Evolutionary conservation across 2,888 invertebrate genomes (phyloP).

Genomic region (Hydropsyche betteni): DNA sequence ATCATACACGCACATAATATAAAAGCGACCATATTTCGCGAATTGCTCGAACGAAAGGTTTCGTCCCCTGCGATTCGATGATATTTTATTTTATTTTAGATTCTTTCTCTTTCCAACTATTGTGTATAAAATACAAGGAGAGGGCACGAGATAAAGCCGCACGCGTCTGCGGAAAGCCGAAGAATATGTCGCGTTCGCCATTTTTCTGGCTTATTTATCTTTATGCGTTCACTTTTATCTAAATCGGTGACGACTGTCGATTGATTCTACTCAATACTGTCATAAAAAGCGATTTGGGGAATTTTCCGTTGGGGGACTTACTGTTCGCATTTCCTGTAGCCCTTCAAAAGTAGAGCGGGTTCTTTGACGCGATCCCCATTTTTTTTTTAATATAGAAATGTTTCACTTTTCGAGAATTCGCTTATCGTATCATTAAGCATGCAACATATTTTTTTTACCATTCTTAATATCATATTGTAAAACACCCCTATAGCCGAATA

Average conservation of each 20-base stretch:
- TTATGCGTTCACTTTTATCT: constrained; percentile 51
- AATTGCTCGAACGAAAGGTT: constrained; percentile 46
- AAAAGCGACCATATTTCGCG: constrained; percentile 41
- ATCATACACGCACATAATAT: constrained; percentile 25
- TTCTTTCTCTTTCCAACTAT: neutral
- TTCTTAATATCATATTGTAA: too few relatives aligned
- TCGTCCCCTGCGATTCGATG: constrained; percentile 34
- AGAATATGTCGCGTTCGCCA: constrained; percentile 51
- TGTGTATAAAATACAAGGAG: neutral
- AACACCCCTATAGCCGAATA: too few relatives aligned
- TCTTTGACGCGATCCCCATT: neutral
- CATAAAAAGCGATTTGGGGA: constrained; percentile 44
- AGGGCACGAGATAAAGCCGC: neutral
- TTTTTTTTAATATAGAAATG: neutral
- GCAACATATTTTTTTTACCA: too few relatives aligned
- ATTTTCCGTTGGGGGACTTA: constrained; percentile 5
- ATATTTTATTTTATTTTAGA: constrained; percentile 10
- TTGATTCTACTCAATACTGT: constrained; percentile 49
- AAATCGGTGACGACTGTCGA: constrained; percentile 52
- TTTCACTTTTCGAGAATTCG: constrained; percentile 1
- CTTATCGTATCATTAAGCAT: too few relatives aligned
- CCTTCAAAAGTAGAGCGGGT: neutral
- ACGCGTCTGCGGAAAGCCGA: constrained; percentile 21
- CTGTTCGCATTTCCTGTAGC: neutral
- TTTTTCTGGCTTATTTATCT: constrained; percentile 52